These are phyloP conservation scores for Drosophila azteca DNA, from an alignment of 1,140 invertebrate species.

Conservation along the genomic window DNA sequence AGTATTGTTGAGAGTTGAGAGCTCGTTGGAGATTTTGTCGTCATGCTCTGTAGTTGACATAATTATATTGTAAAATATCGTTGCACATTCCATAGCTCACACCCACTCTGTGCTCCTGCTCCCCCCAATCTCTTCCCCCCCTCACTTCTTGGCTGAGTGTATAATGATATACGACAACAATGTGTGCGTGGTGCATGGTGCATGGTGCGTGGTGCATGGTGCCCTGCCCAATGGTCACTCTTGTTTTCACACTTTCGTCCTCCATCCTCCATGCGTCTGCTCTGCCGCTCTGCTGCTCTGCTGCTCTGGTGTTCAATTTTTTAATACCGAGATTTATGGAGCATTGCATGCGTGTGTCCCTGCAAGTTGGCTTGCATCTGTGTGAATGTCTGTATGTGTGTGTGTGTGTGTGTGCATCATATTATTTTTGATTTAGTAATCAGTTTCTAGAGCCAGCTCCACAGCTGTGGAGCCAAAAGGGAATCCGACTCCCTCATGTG, in stretches of 20 bases:
- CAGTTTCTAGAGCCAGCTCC: conserved; percentile 34
- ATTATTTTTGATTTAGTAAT: conserved; percentile 65
- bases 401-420: conserved; percentile 32
- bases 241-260: conserved; percentile 2
- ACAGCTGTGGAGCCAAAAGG: conserved; percentile 28
- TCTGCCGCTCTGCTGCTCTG: not conserved
- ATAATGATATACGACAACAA: conserved; percentile 43
- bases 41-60: conserved; percentile 72
- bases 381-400: conserved; percentile 2
- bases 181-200: conserved; percentile 10
- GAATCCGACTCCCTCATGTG: conserved; percentile 22
- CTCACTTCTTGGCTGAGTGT: not conserved
- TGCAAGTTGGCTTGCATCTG: not conserved
- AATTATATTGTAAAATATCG: conserved; percentile 80
- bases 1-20: conserved; percentile 72
- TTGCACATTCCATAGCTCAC: conserved; percentile 49
- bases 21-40: conserved; percentile 72
- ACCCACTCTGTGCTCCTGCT: not conserved
- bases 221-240: conserved; percentile 46
- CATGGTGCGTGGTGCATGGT: not conserved
- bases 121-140: too few relatives aligned
- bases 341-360: conserved; percentile 12
- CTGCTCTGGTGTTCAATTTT: conserved; percentile 44
- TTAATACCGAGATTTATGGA: conserved; percentile 69
- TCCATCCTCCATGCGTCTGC: not conserved